A percentile compares a stretch with the other conserved stretches of the same genome.
Evolutionary conservation across 1,140 invertebrate species (phyloP).

Genomic region (Gryon sp.): DNA sequence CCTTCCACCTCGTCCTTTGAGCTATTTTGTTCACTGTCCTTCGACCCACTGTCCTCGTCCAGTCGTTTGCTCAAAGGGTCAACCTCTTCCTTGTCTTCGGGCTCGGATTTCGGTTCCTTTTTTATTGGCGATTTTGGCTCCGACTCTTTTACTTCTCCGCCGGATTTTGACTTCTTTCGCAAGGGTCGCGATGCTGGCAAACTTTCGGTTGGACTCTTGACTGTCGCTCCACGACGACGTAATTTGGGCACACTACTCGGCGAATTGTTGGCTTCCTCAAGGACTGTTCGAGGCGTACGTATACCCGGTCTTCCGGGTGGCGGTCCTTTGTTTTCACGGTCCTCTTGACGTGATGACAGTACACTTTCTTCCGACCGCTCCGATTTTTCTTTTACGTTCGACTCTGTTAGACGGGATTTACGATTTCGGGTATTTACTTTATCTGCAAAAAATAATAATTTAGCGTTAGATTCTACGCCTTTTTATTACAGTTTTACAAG

Average conservation of each 20-base stretch:
- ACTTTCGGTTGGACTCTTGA: conserved; percentile 66
- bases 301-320: conserved; percentile 69
- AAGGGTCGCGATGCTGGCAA: conserved; percentile 57
- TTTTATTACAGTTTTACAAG: too few relatives aligned
- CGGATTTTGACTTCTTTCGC: conserved; percentile 65
- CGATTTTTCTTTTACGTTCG: conserved; percentile 66
- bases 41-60: conserved; percentile 28
- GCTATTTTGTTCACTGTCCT: too few relatives aligned
- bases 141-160: conserved; percentile 39
- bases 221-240: conserved; percentile 61
- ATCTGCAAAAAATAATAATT: conserved; percentile 70
- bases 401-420: conserved; percentile 70
- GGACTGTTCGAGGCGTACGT: conserved; percentile 71
- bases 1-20: conserved; percentile 21
- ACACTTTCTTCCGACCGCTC: conserved; percentile 61
- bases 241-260: conserved; percentile 69
- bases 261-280: conserved; percentile 76
- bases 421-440: conserved; percentile 71
- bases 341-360: conserved; percentile 72
- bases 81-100: conserved; percentile 40
- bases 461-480: too few relatives aligned
- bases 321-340: conserved; percentile 78
- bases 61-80: conserved; percentile 69
- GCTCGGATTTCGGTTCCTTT: conserved; percentile 45
- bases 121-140: conserved; percentile 35